Evolutionary conservation across 2,113 vertebrate genomes (phyloP).

Genomic region (Callospermophilus lateralis): DNA sequence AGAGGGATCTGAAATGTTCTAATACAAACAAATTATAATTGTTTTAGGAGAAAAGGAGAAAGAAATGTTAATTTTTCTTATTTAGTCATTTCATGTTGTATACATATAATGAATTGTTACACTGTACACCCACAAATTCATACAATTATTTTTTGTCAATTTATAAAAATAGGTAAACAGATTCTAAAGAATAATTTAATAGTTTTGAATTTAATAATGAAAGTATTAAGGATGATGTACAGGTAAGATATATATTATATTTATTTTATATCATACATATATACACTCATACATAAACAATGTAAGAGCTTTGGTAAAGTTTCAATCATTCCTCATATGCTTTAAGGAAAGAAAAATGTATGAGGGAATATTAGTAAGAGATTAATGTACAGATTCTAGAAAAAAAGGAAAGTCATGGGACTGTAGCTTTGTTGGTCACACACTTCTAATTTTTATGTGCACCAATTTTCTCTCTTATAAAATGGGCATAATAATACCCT

Average conservation of each 20-base stretch:
- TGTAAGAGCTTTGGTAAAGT: neutral
- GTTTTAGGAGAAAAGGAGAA: neutral
- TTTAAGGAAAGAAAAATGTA: neutral
- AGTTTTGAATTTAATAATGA: conserved; percentile 33
- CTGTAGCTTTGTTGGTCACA: neutral
- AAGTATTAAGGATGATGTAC: neutral
- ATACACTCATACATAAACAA: neutral
- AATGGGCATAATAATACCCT: neutral
- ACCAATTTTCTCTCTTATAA: neutral
- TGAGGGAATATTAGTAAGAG: neutral
- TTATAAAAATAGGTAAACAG: neutral
- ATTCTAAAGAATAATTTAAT: neutral
- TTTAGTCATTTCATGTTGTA: neutral
- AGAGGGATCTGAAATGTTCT: neutral
- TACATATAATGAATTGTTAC: neutral
- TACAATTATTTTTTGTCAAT: neutral
- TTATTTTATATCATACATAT: neutral
- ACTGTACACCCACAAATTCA: neutral
- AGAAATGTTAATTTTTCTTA: neutral
- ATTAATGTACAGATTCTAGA: neutral
- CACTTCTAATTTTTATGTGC: neutral
- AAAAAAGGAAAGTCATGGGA: neutral
- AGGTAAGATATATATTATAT: too few relatives aligned
- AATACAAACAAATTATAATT: neutral
- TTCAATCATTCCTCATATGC: neutral